phyloP scores from a whole-genome alignment of 1,140 invertebrate species.

The Steinernema khuongi region DNA sequence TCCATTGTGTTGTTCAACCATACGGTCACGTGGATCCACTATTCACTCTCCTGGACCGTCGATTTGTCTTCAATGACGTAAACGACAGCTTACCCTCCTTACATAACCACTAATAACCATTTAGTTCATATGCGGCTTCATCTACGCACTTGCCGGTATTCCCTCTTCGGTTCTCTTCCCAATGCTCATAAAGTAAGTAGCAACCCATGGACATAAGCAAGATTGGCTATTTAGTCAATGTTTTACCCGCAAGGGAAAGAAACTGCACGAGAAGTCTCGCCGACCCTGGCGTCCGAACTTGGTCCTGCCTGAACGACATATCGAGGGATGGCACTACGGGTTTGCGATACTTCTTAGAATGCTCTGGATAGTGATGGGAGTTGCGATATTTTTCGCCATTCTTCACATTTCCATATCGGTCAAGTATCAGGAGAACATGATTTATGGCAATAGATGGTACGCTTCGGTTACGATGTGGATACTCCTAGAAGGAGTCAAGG shows the following conservation, averaged over 20 bases:
- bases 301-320: too few relatives aligned
- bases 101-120: not conserved
- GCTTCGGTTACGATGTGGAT: constrained; percentile 27
- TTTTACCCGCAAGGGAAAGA: not conserved
- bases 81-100: not conserved
- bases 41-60: not conserved
- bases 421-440: not conserved
- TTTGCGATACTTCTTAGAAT: not conserved
- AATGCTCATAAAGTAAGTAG: not conserved
- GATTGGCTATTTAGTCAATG: not conserved
- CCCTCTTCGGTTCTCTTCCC: not conserved
- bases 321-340: too few relatives aligned
- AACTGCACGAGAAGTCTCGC: not conserved
- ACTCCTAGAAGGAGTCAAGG: constrained; percentile 30
- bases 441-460: constrained; percentile 19
- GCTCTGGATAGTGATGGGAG: not conserved
- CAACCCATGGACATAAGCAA: not conserved
- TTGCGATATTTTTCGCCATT: not conserved
- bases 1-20: not conserved
- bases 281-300: too few relatives aligned
- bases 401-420: not conserved
- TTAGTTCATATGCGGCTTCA: not conserved
- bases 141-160: not conserved
- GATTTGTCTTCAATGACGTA: not conserved
- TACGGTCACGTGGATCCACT: not conserved